These are phyloP conservation scores for Ciona savignyi DNA, from an alignment of 23 tunicate species.

Conservation along the genomic window DNA sequence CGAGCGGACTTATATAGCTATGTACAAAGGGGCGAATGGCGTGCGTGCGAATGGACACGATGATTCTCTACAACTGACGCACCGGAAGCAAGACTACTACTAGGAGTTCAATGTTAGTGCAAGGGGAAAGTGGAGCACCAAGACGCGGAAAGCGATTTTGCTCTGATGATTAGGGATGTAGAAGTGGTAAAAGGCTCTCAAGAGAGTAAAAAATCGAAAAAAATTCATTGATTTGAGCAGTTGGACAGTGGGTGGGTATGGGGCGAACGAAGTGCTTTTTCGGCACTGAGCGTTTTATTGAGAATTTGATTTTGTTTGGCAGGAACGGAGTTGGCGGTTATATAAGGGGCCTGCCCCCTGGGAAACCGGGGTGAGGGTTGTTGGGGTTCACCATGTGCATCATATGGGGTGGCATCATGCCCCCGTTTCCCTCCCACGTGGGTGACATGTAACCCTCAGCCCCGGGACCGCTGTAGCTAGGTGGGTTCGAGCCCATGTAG, in stretches of 20 bases:
- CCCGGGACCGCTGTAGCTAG: slow-evolving; percentile 25
- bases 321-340: background rate
- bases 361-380: background rate
- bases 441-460: slow-evolving; percentile 31
- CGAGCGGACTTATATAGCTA: background rate
- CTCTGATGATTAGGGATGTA: background rate
- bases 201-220: too few relatives aligned
- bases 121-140: background rate
- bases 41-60: too few relatives aligned
- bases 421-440: slow-evolving; percentile 8
- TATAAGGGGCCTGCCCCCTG: slow-evolving; percentile 1
- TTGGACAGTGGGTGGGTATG: too few relatives aligned
- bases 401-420: slow-evolving; percentile 1
- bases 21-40: too few relatives aligned
- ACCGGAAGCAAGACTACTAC: too few relatives aligned
- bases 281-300: too few relatives aligned
- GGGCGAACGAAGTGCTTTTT: too few relatives aligned
- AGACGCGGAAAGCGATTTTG: background rate
- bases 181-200: background rate
- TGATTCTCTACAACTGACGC: too few relatives aligned
- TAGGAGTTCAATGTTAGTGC: background rate
- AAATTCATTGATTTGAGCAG: too few relatives aligned
- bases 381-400: background rate
- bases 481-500: slow-evolving; percentile 38
- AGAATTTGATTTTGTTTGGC: too few relatives aligned